Evolutionary conservation across 2,113 vertebrate genomes (phyloP).

Genomic region (Aramus guarauna): DNA sequence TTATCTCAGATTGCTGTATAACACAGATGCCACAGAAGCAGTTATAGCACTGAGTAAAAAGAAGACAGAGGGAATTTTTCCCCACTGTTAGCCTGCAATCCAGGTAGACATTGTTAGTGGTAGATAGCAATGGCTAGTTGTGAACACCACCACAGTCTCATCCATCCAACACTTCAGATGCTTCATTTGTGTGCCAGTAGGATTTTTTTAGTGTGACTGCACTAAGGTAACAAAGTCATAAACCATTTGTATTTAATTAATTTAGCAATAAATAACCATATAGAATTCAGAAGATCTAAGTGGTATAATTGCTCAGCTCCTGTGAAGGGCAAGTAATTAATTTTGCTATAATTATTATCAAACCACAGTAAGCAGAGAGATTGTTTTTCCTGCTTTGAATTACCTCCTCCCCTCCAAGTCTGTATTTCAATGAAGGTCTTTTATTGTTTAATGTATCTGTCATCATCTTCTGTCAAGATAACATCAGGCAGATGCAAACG

Average conservation of each 20-base stretch:
- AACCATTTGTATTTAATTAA: constrained; percentile 28
- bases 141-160: neutral
- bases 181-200: neutral
- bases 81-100: neutral
- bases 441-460: constrained; percentile 27
- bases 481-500: neutral
- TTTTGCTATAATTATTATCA: constrained; percentile 18
- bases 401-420: neutral
- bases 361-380: neutral
- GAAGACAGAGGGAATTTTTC: neutral
- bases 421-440: neutral
- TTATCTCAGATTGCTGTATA: neutral
- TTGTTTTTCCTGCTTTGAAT: neutral
- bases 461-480: constrained; percentile 15
- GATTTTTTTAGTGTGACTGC: neutral
- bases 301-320: neutral
- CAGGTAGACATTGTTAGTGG: too few species aligned
- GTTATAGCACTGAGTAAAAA: neutral
- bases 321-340: constrained; percentile 33
- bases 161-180: neutral
- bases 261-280: constrained; percentile 26
- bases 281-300: neutral
- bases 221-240: neutral
- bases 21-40: neutral
- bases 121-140: neutral